phyloP scores from a whole-genome alignment of 2,113 vertebrate genomes.

The Paramisgurnus dabryanus region DNA sequence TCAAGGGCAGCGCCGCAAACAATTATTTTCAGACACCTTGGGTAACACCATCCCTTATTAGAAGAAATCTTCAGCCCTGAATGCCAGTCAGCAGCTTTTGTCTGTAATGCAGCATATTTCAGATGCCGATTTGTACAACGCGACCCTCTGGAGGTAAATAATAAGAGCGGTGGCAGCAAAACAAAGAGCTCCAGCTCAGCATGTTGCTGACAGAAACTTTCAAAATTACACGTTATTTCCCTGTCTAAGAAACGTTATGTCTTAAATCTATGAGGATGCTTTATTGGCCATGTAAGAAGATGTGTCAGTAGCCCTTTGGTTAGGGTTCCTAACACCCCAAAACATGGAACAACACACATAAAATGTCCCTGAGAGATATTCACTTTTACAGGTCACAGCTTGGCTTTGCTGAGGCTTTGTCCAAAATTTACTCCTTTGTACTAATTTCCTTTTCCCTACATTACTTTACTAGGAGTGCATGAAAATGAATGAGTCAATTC shows the following conservation, averaged over 20 bases:
- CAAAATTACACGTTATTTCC: slow-evolving; percentile 26
- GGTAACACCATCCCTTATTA: slow-evolving; percentile 32
- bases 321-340: background rate
- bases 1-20: background rate
- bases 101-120: slow-evolving; percentile 19
- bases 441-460: no score
- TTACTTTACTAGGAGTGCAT: no score
- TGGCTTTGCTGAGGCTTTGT: no score
- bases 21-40: slow-evolving; percentile 31
- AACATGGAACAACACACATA: no score
- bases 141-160: slow-evolving; percentile 29
- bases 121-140: slow-evolving; percentile 8
- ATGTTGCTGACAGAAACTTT: slow-evolving; percentile 22
- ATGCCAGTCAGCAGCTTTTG: slow-evolving; percentile 31
- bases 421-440: no score
- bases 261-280: background rate
- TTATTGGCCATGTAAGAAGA: background rate
- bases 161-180: slow-evolving; percentile 29
- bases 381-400: no score
- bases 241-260: background rate
- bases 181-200: slow-evolving; percentile 32
- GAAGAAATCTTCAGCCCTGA: slow-evolving; percentile 7
- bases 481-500: no score
- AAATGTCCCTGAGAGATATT: no score
- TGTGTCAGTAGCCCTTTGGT: background rate